These are phyloP conservation scores for Latheticus oryzae DNA, from an alignment of 2,888 invertebrate species.

Conservation along the genomic window DNA sequence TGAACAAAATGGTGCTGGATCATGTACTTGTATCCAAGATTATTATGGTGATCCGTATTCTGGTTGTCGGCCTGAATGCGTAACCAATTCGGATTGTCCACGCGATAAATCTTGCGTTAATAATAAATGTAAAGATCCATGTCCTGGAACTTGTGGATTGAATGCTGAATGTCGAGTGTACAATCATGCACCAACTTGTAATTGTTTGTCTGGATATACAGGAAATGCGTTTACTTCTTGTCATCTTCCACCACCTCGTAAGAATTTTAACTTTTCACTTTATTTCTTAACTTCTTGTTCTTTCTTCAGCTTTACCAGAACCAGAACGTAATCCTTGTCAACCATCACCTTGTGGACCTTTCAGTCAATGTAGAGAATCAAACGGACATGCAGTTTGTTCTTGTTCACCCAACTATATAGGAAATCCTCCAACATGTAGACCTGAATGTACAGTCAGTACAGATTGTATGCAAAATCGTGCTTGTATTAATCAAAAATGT, in stretches of 20 bases:
- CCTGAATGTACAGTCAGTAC: constrained; percentile 87
- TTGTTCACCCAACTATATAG: constrained; percentile 81
- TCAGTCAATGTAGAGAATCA: constrained; percentile 79
- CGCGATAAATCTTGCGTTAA: constrained; percentile 82
- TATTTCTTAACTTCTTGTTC: constrained; percentile 34
- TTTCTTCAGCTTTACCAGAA: constrained; percentile 41
- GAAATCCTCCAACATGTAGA: constrained; percentile 80
- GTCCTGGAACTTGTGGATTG: constrained; percentile 83
- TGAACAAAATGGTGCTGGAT: constrained; percentile 82
- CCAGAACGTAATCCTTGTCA: constrained; percentile 69
- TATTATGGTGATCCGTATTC: constrained; percentile 89
- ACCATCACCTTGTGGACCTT: constrained; percentile 83
- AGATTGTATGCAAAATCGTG: constrained; percentile 83
- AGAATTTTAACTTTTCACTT: constrained; percentile 50
- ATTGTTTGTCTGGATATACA: constrained; percentile 78
- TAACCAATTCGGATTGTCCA: constrained; percentile 87
- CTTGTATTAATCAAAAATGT: constrained; percentile 84
- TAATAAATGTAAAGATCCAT: constrained; percentile 87
- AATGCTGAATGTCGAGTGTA: constrained; percentile 86
- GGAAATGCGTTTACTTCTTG: constrained; percentile 85
- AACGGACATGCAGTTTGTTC: constrained; percentile 84
- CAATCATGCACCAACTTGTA: constrained; percentile 85
- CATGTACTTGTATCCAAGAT: constrained; percentile 83
- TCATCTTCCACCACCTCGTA: constrained; percentile 66
- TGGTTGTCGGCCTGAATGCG: constrained; percentile 89